Percentiles rank a stretch among this genome's conserved stretches.
Conservation (phyloP, 1,140 invertebrate species). For the Palaemon carinicauda region DNA sequence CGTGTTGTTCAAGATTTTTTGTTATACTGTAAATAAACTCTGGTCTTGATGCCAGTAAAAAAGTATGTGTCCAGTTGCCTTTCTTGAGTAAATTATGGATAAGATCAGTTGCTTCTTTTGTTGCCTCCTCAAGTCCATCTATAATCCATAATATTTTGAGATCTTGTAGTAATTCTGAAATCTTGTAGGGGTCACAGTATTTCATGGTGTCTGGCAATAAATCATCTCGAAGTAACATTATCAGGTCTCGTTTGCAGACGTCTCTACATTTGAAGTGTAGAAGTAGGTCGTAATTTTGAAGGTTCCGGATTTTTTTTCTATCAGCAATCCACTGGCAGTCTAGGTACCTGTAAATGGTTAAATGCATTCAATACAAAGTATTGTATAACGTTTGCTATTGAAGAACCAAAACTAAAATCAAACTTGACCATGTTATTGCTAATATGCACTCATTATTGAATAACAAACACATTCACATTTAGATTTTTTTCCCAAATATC, state of each 20-base stretch:
- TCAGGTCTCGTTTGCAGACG: not conserved
- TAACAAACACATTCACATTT: too few species aligned
- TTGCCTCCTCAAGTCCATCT: constrained; percentile 17
- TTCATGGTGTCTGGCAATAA: not conserved
- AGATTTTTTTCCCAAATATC: too few species aligned
- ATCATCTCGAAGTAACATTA: not conserved
- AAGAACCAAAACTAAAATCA: too few species aligned
- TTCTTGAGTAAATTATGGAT: not conserved
- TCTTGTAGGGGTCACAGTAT: not conserved
- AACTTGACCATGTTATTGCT: too few species aligned
- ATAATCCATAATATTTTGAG: not conserved
- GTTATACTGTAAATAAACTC: not conserved
- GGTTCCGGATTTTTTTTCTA: not conserved
- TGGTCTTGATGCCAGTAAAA: not conserved
- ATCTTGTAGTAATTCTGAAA: not conserved
- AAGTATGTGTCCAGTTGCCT: not conserved
- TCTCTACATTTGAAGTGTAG: not conserved
- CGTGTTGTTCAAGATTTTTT: not conserved
- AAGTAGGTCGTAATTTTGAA: not conserved
- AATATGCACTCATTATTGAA: too few species aligned
- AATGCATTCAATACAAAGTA: too few species aligned
- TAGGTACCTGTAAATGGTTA: not conserved
- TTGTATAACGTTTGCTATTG: too few species aligned
- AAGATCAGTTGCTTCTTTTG: not conserved
- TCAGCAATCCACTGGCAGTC: not conserved